These are phyloP conservation scores for Phataginus tricuspis DNA, from an alignment of 2,797 vertebrate genomes.

Conservation along the genomic window DNA sequence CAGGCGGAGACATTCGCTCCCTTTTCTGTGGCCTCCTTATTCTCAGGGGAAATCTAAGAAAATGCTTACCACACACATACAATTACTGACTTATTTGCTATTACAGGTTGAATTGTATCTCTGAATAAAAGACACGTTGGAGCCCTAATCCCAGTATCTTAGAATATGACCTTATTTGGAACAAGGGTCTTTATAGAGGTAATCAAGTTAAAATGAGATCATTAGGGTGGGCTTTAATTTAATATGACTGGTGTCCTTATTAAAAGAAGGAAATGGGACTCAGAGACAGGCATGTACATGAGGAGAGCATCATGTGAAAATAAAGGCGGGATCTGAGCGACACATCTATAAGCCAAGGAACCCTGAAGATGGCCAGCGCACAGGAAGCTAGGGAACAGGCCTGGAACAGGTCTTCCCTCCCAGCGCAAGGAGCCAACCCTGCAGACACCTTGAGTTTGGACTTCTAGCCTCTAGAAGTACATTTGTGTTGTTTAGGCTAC, in stretches of 20 bases:
- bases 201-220: neutral
- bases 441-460: neutral
- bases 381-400: neutral
- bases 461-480: neutral
- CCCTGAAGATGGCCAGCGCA: neutral
- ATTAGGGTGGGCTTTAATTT: neutral
- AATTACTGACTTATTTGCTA: neutral
- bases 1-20: neutral
- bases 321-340: neutral
- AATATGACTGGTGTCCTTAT: neutral
- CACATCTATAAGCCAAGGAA: neutral
- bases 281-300: neutral
- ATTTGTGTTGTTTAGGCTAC: neutral
- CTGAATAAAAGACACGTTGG: neutral
- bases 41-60: neutral
- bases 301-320: neutral
- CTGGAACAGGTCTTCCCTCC: neutral
- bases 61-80: neutral
- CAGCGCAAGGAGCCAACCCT: neutral
- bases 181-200: neutral
- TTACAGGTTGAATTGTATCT: neutral
- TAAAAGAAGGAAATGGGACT: neutral
- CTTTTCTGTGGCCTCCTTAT: neutral
- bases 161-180: neutral
- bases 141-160: neutral